These are phyloP conservation scores for Tiliacea aurago DNA, from an alignment of 2,888 invertebrate species.

Conservation along the genomic window DNA sequence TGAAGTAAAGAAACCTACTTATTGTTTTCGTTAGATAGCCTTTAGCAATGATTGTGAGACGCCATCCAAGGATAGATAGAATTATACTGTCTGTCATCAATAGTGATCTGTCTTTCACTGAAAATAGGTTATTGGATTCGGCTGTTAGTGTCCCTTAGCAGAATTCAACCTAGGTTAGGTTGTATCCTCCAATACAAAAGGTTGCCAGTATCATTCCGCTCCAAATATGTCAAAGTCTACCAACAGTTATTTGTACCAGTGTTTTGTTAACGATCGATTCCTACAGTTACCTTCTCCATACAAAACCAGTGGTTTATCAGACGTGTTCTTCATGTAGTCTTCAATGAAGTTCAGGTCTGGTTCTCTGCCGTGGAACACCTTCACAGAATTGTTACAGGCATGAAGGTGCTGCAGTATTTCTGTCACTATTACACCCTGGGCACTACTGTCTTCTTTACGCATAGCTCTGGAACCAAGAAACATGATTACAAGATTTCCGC, in stretches of 20 bases:
- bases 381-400: slow-evolving; percentile 98
- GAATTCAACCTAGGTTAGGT: not conserved
- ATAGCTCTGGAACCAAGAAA: slow-evolving; percentile 92
- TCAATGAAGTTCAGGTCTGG: slow-evolving; percentile 95
- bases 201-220: not conserved
- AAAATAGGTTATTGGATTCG: no score
- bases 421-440: slow-evolving; percentile 97
- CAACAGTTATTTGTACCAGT: not conserved
- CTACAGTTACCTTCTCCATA: slow-evolving; percentile 94
- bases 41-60: no score
- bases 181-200: not conserved
- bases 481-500: no score
- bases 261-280: not conserved
- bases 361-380: slow-evolving; percentile 98
- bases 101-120: no score
- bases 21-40: no score
- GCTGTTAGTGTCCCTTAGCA: not conserved
- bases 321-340: slow-evolving; percentile 95
- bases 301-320: slow-evolving; percentile 96
- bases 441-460: slow-evolving; percentile 98
- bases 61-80: no score
- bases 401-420: slow-evolving; percentile 98
- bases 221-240: not conserved
- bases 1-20: no score
- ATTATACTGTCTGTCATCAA: no score